A percentile compares a stretch with the other conserved stretches of the same genome.
Evolutionary conservation across 2,888 invertebrate species (phyloP).

Genomic region (Pachymerium ferrugineum): DNA sequence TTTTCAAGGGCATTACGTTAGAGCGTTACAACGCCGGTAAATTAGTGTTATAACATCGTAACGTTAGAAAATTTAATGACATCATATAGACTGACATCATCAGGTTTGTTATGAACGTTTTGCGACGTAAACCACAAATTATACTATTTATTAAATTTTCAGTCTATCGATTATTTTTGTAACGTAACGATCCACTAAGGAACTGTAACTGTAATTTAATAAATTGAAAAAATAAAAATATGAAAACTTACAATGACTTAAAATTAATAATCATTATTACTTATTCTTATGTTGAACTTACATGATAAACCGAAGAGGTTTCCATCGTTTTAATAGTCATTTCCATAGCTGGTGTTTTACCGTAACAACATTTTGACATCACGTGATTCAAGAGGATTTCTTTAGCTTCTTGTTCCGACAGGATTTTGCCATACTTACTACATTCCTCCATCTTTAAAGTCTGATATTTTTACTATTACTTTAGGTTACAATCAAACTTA

Average conservation of each 20-base stretch:
- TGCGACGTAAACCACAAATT: no score
- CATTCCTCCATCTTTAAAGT: no score
- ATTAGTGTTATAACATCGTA: neutral
- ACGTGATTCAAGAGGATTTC: slow-evolving; percentile 49
- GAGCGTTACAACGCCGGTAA: neutral
- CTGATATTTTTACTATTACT: no score
- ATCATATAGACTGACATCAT: no score
- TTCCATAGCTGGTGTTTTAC: slow-evolving; percentile 49
- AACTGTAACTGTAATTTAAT: neutral
- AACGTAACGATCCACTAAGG: no score
- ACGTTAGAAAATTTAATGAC: no score
- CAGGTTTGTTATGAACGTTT: no score
- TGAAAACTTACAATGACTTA: no score
- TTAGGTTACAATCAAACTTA: no score
- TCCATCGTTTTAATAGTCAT: slow-evolving; percentile 50
- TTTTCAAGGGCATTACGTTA: neutral
- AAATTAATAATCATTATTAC: neutral
- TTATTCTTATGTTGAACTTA: slow-evolving; percentile 42
- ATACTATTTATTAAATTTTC: no score
- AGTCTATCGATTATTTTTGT: no score
- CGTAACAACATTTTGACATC: slow-evolving; percentile 52
- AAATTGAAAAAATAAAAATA: neutral
- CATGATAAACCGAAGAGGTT: slow-evolving; percentile 52
- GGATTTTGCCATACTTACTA: no score
- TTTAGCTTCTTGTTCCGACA: slow-evolving; percentile 49